phyloP scores from a whole-genome alignment of 2,888 invertebrate species.

The Ormyrus pomaceus region DNA sequence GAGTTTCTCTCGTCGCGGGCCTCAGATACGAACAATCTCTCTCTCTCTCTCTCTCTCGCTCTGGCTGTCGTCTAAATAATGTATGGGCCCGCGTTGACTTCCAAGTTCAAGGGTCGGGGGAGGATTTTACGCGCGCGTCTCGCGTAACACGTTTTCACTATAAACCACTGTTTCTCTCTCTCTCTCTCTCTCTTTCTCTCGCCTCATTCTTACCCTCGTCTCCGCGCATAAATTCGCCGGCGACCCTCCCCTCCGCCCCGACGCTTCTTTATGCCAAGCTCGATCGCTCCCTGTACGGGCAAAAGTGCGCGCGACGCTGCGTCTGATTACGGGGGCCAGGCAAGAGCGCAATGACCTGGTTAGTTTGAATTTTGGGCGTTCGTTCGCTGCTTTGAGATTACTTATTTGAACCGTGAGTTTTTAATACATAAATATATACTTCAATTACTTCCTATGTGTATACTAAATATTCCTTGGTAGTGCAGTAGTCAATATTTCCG shows the following conservation, averaged over 20 bases:
- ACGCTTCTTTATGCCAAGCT: conserved; percentile 24
- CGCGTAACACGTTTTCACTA: conserved; percentile 58
- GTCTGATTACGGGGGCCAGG: not conserved
- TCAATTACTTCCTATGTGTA: no score
- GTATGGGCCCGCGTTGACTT: conserved; percentile 56
- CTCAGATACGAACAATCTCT: conserved; percentile 12
- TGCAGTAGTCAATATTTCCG: no score
- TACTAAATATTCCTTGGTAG: no score
- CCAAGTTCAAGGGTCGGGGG: conserved; percentile 34
- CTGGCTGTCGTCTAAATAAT: conserved; percentile 63
- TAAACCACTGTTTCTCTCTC: conserved; percentile 54
- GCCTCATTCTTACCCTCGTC: conserved; percentile 31
- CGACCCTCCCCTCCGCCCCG: conserved; percentile 9
- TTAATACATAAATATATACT: no score
- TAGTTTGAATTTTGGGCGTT: no score
- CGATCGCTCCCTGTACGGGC: not conserved
- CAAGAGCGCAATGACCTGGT: no score
- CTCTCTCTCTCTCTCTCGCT: conserved; percentile 8
- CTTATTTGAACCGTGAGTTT: no score
- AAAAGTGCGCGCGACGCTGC: no score
- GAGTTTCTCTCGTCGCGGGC: conserved; percentile 29
- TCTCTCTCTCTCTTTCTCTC: not conserved
- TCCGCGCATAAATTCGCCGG: conserved; percentile 34
- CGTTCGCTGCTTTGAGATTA: no score
- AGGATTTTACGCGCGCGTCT: conserved; percentile 47